These are phyloP conservation scores for Brachionus calyciflorus DNA, from an alignment of 1,140 invertebrate species.

Conservation along the genomic window DNA sequence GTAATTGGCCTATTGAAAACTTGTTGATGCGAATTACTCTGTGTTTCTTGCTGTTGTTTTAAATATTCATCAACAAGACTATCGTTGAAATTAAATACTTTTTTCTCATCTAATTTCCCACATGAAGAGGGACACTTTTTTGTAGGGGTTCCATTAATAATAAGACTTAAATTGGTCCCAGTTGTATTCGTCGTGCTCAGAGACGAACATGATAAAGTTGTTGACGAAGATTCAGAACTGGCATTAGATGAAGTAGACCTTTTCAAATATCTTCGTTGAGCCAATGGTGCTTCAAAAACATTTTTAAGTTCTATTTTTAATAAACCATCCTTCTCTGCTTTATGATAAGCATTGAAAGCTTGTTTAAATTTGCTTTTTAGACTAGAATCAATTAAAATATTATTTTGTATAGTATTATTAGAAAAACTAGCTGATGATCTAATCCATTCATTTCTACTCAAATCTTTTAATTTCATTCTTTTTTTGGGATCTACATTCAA, in stretches of 20 bases:
- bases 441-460: slow-evolving; percentile 70
- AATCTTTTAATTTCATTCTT: slow-evolving; percentile 69
- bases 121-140: slow-evolving; percentile 39
- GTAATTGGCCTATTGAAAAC: slow-evolving; percentile 42
- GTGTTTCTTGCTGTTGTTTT: slow-evolving; percentile 26
- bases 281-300: slow-evolving; percentile 70
- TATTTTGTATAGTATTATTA: slow-evolving; percentile 65
- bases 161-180: not conserved
- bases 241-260: slow-evolving; percentile 22
- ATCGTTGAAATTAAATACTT: slow-evolving; percentile 38
- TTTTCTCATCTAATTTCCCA: slow-evolving; percentile 28
- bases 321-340: slow-evolving; percentile 69
- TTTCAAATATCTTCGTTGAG: slow-evolving; percentile 69
- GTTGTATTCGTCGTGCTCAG: not conserved
- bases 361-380: slow-evolving; percentile 60
- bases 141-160: slow-evolving; percentile 19
- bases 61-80: slow-evolving; percentile 18
- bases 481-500: slow-evolving; percentile 74
- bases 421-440: slow-evolving; percentile 60
- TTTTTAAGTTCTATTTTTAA: slow-evolving; percentile 62
- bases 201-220: slow-evolving; percentile 10
- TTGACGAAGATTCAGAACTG: not conserved
- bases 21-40: slow-evolving; percentile 4
- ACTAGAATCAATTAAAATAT: slow-evolving; percentile 49
- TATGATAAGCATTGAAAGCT: slow-evolving; percentile 70